These are phyloP conservation scores for Linurgus olivaceus DNA, from an alignment of 2,797 vertebrate genomes.

Conservation along the genomic window DNA sequence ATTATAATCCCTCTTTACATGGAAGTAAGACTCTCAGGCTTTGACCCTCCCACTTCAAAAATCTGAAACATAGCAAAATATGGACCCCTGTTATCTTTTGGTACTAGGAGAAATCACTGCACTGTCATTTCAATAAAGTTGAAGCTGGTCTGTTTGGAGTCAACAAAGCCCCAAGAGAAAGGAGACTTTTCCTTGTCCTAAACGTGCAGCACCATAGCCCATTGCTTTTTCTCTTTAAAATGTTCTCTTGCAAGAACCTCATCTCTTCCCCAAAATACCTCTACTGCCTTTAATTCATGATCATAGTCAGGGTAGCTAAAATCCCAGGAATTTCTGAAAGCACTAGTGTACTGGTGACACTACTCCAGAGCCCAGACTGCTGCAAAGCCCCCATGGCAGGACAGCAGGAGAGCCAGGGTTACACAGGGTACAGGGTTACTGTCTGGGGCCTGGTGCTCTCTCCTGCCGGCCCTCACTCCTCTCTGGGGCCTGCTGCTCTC, in stretches of 20 bases:
- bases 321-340: neutral
- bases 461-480: too few relatives aligned
- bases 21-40: neutral
- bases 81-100: neutral
- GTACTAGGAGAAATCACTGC: neutral
- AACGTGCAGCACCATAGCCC: neutral
- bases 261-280: neutral
- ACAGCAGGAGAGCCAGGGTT: neutral
- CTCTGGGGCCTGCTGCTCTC: too few relatives aligned
- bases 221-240: neutral
- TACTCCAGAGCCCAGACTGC: neutral
- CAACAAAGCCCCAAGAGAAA: neutral
- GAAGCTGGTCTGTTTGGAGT: neutral
- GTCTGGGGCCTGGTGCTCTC: too few relatives aligned
- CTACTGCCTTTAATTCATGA: neutral
- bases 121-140: neutral
- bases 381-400: neutral
- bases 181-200: neutral
- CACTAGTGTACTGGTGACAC: neutral
- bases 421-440: too few relatives aligned
- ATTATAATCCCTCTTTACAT: neutral
- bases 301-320: neutral
- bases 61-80: neutral
- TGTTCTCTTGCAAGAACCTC: neutral
- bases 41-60: neutral